These are phyloP conservation scores for Acanthacorydalis orientalis DNA, from an alignment of 2,888 invertebrate species.

Conservation along the genomic window DNA sequence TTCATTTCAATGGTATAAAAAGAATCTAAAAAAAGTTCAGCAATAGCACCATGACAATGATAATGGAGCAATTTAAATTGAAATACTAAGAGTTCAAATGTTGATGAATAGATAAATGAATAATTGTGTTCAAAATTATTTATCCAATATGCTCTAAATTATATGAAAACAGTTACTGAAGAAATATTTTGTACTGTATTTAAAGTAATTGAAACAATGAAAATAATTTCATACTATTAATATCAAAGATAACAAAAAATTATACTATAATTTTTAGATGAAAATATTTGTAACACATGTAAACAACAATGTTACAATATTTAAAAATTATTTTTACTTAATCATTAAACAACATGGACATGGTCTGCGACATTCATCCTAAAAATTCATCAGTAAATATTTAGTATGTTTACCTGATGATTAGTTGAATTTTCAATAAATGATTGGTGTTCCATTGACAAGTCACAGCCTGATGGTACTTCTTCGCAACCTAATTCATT, in stretches of 20 bases:
- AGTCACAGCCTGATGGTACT: conserved; percentile 69
- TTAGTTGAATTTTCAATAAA: conserved; percentile 47
- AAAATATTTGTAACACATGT: neutral
- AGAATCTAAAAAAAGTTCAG: too few relatives aligned
- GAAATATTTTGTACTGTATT: too few relatives aligned
- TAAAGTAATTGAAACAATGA: too few relatives aligned
- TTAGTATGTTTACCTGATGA: conserved; percentile 34
- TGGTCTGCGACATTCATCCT: neutral
- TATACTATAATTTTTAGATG: neutral
- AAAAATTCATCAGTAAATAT: neutral
- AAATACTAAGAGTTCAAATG: too few relatives aligned
- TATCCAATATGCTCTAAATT: too few relatives aligned
- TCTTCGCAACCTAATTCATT: conserved; percentile 79
- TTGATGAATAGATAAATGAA: too few relatives aligned
- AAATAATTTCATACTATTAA: too few relatives aligned
- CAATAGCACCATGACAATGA: too few relatives aligned
- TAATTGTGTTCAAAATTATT: too few relatives aligned
- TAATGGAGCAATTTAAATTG: too few relatives aligned
- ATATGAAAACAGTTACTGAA: too few relatives aligned
- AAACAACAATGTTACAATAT: conserved; percentile 1
- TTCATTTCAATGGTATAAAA: too few relatives aligned
- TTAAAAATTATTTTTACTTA: neutral
- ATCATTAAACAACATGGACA: neutral
- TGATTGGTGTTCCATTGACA: conserved; percentile 38
- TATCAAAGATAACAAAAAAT: conserved; percentile 2